phyloP scores from a whole-genome alignment of 2,888 invertebrate species.

The Oscheius sp. region DNA sequence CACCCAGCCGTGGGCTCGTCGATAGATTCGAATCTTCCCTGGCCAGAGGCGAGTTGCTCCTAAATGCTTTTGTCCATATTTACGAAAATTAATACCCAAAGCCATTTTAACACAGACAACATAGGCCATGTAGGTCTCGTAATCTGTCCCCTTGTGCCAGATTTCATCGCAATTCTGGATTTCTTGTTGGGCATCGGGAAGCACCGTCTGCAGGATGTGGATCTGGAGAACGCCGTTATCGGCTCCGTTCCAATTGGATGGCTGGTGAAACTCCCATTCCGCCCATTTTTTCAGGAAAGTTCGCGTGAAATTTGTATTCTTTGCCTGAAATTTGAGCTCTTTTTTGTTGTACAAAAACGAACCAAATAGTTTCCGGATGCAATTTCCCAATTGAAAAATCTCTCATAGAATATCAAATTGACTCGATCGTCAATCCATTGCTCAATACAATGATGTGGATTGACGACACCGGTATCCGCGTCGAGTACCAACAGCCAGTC shows the following conservation, averaged over 20 bases:
- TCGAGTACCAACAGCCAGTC: conserved; percentile 73
- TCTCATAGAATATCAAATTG: conserved; percentile 71
- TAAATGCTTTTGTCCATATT: no score
- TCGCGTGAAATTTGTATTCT: conserved; percentile 51
- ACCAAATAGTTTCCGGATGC: conserved; percentile 72
- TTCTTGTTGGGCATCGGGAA: conserved; percentile 58
- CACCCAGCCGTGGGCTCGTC: conserved; percentile 64
- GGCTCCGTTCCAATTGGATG: conserved; percentile 65
- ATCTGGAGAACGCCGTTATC: conserved; percentile 71
- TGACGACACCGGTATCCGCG: conserved; percentile 71
- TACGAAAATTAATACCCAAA: no score
- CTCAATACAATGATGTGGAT: conserved; percentile 73
- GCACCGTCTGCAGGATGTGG: conserved; percentile 64
- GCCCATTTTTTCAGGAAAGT: conserved; percentile 60
- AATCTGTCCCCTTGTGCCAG: conserved; percentile 64
- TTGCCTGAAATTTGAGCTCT: conserved; percentile 43
- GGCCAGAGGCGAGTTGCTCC: conserved; percentile 62
- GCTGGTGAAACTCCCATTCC: conserved; percentile 64
- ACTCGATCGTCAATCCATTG: conserved; percentile 72
- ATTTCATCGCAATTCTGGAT: conserved; percentile 59
- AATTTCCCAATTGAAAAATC: conserved; percentile 73
- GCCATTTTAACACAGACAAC: conserved; percentile 67
- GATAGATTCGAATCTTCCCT: conserved; percentile 62
- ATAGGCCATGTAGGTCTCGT: conserved; percentile 70
- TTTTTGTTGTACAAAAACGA: not conserved